Conservation (phyloP, 2,113 vertebrate species). For the Phrynosoma platyrhinos region DNA sequence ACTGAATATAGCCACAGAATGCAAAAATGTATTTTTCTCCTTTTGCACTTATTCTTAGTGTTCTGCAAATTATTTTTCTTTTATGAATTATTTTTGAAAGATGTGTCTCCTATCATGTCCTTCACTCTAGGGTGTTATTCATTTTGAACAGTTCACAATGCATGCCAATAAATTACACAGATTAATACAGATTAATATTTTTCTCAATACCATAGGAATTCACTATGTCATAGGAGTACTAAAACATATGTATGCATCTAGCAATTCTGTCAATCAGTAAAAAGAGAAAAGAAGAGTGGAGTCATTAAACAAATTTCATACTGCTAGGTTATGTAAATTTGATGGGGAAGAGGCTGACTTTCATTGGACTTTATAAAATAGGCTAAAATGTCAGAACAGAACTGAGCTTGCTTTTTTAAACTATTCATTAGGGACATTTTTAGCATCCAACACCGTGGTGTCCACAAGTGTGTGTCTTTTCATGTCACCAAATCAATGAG, state of each 20-base stretch:
- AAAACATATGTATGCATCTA: neutral
- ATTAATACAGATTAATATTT: neutral
- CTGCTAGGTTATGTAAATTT: neutral
- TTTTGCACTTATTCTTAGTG: neutral
- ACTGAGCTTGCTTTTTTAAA: neutral
- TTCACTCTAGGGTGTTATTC: neutral
- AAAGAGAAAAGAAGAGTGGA: neutral
- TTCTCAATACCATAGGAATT: neutral
- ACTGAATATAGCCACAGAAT: neutral
- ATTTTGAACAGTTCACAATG: neutral
- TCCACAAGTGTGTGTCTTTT: neutral
- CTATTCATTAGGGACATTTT: neutral
- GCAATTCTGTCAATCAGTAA: neutral
- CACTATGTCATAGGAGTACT: neutral
- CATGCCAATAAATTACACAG: neutral
- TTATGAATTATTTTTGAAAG: neutral
- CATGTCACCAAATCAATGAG: neutral
- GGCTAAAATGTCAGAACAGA: neutral
- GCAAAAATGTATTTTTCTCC: neutral
- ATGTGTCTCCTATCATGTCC: neutral
- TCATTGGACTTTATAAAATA: neutral
- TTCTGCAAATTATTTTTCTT: conserved; percentile 9
- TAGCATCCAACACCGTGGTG: neutral
- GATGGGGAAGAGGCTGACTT: no score
- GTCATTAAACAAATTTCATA: neutral